Conservation (phyloP, 2,888 invertebrate genomes). For the Netelia inedita region DNA sequence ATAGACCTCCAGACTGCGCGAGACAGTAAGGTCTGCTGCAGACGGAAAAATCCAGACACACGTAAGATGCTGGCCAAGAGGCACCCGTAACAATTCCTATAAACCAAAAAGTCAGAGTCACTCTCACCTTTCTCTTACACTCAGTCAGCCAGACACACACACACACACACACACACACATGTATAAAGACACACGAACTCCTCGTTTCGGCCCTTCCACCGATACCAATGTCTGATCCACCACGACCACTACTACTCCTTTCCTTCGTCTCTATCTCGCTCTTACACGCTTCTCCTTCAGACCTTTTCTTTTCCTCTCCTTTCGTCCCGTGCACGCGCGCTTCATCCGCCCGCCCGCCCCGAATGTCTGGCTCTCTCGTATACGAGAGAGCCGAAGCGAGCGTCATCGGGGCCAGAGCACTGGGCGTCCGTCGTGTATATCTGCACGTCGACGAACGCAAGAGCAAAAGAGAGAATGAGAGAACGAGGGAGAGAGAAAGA, state of each 20-base stretch:
- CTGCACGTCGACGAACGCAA: constrained; percentile 35
- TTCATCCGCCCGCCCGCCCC: constrained; percentile 69
- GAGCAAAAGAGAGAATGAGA: constrained; percentile 42
- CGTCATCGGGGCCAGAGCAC: constrained; percentile 78
- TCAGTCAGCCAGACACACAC: background rate
- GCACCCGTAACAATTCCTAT: constrained; percentile 81
- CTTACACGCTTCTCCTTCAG: constrained; percentile 26
- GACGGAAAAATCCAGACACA: constrained; percentile 62
- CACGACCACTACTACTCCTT: constrained; percentile 15
- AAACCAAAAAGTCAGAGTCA: constrained; percentile 81
- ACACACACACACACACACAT: background rate
- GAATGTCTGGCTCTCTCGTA: constrained; percentile 80
- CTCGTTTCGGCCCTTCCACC: constrained; percentile 38
- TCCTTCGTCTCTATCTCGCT: constrained; percentile 34
- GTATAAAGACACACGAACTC: too few relatives aligned
- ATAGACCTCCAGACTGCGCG: background rate
- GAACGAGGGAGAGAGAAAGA: constrained; percentile 49
- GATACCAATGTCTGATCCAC: constrained; percentile 32
- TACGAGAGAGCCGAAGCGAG: constrained; percentile 52
- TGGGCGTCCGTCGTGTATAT: constrained; percentile 56
- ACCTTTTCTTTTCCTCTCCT: constrained; percentile 62
- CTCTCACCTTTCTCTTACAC: constrained; percentile 14
- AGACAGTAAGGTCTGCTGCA: constrained; percentile 28
- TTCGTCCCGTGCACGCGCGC: constrained; percentile 63
- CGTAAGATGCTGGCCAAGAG: constrained; percentile 55